Evolutionary conservation across 1,140 invertebrate species (phyloP), one percentile per base, ranked within the genome.

Genomic region (Arion vulgaris): DNA sequence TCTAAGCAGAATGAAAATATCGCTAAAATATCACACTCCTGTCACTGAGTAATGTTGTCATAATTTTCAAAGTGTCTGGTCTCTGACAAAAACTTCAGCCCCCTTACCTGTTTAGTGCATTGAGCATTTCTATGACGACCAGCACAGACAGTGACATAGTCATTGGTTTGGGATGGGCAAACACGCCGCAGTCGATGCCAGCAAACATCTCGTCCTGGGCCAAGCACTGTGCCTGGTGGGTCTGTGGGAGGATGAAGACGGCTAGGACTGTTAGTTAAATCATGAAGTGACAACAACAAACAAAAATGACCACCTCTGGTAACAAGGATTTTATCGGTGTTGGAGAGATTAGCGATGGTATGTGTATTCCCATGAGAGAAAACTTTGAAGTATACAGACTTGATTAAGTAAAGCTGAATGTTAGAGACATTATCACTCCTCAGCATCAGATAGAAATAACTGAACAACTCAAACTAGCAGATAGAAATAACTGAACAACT

Each of bases 91-190:
- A 15, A 28, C 32, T 11, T 32, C 62, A 32, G 62, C 78, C 78
- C 68, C 41, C 88, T 91, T 89, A 92, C 92, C 92, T 93, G 89
- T 93, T 93, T 39, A 92, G 87, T 51, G 92, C 90, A 85, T 93
- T 93, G 79, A 92, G 86, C 91, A 93, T 93, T 85, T 93, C 92
- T 82, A 93, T 92, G 84, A 91, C 87, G 49, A 93, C 92, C 51
- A 93, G 88, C 17, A 92, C 91, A 23, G 91, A 92, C 51, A 93
- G 87, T 34, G 92, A 91, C 92, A 93, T 92, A 39, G 91, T 92
- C 90, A 91, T 92, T 66, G 92, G 91, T 80, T 91, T 88, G n/a
- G 90, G 90, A 84, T 89, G 86, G 72, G 86, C 86, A 83, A 92
- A 92, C 57, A 93, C 84, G 13, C 86, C 85, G 82, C 92, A 92